Percentiles rank a stretch among this genome's conserved stretches.
Evolutionary conservation across 2,888 invertebrate genomes (phyloP).

Genomic region (Troides oblongomaculatus): DNA sequence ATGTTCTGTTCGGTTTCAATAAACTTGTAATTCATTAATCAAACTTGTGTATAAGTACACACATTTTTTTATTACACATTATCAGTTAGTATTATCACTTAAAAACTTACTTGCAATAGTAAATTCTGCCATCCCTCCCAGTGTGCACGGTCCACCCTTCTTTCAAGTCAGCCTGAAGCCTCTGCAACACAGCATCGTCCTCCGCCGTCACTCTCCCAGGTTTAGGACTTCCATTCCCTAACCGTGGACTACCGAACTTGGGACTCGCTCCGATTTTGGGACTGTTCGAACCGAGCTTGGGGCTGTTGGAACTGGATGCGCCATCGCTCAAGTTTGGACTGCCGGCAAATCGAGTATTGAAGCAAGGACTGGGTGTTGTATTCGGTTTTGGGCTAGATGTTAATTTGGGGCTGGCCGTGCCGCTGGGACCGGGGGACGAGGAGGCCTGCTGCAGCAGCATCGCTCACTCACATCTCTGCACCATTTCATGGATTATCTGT

Average conservation of each 20-base stretch:
- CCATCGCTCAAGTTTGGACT: slow-evolving; percentile 61
- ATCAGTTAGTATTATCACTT: too few relatives aligned
- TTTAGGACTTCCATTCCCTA: slow-evolving; percentile 71
- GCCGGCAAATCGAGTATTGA: slow-evolving; percentile 50
- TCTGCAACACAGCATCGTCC: slow-evolving; percentile 74
- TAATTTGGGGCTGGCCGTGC: slow-evolving; percentile 70
- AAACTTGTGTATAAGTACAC: too few relatives aligned
- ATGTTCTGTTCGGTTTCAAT: too few relatives aligned
- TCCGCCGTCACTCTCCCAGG: slow-evolving; percentile 53
- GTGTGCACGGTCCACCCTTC: slow-evolving; percentile 90
- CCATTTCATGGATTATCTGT: slow-evolving; percentile 58
- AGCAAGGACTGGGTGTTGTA: slow-evolving; percentile 54
- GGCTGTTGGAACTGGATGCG: slow-evolving; percentile 53
- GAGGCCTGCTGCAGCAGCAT: slow-evolving; percentile 78
- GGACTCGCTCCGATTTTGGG: slow-evolving; percentile 65
- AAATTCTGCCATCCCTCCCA: slow-evolving; percentile 88
- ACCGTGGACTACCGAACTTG: slow-evolving; percentile 59
- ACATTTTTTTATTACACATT: too few relatives aligned
- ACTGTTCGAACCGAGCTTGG: slow-evolving; percentile 49
- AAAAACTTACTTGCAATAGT: slow-evolving; percentile 93
- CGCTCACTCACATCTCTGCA: slow-evolving; percentile 68
- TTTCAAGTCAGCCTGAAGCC: slow-evolving; percentile 81
- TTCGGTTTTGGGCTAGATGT: slow-evolving; percentile 60
- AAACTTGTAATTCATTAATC: too few relatives aligned
- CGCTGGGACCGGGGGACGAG: slow-evolving; percentile 74